Conservation (phyloP, 2,113 vertebrate species). For the Notiomystis cincta region DNA sequence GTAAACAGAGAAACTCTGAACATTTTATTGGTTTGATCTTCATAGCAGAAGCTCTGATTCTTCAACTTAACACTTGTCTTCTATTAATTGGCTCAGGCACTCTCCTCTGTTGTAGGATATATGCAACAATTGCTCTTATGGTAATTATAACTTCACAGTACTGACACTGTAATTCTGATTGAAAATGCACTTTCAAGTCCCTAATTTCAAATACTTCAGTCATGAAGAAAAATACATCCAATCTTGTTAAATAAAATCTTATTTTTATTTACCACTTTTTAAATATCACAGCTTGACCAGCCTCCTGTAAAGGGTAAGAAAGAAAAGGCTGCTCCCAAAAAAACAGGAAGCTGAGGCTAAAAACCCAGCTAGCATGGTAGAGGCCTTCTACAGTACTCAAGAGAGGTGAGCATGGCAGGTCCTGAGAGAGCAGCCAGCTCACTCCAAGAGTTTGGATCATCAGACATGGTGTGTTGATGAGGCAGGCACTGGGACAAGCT, state of each 20-base stretch:
- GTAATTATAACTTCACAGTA: not conserved
- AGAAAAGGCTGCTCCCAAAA: not conserved
- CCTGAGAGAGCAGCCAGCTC: not conserved
- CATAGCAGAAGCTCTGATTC: not conserved
- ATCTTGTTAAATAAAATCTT: not conserved
- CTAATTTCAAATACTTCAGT: not conserved
- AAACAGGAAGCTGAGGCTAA: not conserved
- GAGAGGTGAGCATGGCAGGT: not conserved
- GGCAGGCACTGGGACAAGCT: not conserved
- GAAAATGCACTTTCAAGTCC: not conserved
- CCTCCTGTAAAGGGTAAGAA: not conserved
- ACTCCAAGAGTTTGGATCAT: not conserved
- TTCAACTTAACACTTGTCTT: not conserved
- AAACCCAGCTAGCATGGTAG: not conserved
- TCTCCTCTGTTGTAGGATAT: not conserved
- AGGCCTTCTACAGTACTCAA: not conserved
- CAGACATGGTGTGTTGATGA: not conserved
- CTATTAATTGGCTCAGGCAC: not conserved
- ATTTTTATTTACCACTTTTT: not conserved
- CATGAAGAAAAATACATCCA: not conserved
- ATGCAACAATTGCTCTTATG: not conserved
- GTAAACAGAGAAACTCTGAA: not conserved
- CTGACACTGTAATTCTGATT: not conserved
- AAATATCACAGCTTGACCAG: not conserved
- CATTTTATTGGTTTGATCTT: not conserved